These are phyloP conservation scores for Nixonia krombeini DNA, from an alignment of 1,140 invertebrate species.

Conservation along the genomic window DNA sequence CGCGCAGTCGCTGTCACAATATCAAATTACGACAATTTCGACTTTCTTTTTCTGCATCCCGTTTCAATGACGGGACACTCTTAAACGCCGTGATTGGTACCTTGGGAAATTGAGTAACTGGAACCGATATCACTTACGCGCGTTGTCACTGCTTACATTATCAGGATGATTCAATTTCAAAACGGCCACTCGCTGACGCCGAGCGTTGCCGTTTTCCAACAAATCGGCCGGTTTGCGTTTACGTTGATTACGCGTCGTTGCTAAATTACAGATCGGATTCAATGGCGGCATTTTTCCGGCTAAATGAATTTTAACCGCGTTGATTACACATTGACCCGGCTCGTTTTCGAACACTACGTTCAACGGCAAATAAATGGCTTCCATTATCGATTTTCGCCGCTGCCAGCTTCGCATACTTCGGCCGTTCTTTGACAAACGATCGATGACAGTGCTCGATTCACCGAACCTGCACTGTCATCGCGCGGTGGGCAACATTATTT, in stretches of 20 bases:
- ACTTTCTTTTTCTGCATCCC: slow-evolving; percentile 1
- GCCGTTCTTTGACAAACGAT: neutral
- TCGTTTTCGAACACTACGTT: too few relatives aligned
- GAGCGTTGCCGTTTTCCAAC: too few relatives aligned
- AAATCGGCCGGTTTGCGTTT: too few relatives aligned
- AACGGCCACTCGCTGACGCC: too few relatives aligned
- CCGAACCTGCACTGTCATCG: neutral
- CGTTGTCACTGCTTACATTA: neutral
- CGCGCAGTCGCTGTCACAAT: slow-evolving; percentile 31
- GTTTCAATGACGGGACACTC: slow-evolving; percentile 7
- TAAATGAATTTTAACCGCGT: too few relatives aligned
- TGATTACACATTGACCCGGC: too few relatives aligned
- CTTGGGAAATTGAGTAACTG: neutral
- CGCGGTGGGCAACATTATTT: neutral
- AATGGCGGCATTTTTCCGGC: too few relatives aligned
- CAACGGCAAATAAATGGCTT: too few relatives aligned
- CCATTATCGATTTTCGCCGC: too few relatives aligned
- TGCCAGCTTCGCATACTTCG: slow-evolving; percentile 1
- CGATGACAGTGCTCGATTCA: slow-evolving; percentile 4
- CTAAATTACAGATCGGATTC: too few relatives aligned
- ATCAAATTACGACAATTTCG: slow-evolving; percentile 16
- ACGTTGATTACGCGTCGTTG: too few relatives aligned
- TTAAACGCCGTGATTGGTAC: neutral
- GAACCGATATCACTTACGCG: neutral
- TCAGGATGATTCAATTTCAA: neutral